These are phyloP conservation scores for Xestoiulus laeticollis DNA, from an alignment of 2,888 invertebrate species.

Conservation along the genomic window DNA sequence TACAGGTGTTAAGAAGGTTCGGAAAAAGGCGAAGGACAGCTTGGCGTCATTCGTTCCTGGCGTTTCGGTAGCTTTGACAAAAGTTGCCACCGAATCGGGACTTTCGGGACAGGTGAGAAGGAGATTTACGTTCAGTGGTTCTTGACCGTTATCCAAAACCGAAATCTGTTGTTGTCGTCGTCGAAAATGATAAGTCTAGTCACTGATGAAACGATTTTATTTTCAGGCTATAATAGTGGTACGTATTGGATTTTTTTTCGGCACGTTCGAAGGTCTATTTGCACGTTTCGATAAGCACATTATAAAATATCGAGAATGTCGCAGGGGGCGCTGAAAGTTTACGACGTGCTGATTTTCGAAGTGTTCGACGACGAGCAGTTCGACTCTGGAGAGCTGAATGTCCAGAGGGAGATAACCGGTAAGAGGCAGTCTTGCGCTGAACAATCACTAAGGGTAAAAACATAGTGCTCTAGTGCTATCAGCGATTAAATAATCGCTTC, in stretches of 20 bases:
- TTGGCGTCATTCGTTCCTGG: conserved; percentile 48
- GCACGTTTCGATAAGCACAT: not conserved
- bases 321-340: conserved; percentile 36
- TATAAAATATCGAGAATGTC: no score
- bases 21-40: not conserved
- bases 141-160: no score
- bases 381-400: not conserved
- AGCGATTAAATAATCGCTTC: no score
- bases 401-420: not conserved
- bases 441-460: no score
- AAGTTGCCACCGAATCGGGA: conserved; percentile 43
- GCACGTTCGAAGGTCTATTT: not conserved
- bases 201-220: not conserved
- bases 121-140: no score
- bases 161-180: no score
- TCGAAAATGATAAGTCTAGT: not conserved
- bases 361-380: conserved; percentile 17
- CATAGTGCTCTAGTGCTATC: no score
- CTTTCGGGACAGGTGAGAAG: conserved; percentile 45
- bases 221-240: conserved; percentile 29
- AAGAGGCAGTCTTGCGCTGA: not conserved
- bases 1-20: not conserved
- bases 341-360: not conserved
- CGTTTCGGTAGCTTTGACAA: not conserved
- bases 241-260: not conserved